Conservation (phyloP, 1,140 invertebrate genomes). For the Trachymyrmex cornetzi region DNA sequence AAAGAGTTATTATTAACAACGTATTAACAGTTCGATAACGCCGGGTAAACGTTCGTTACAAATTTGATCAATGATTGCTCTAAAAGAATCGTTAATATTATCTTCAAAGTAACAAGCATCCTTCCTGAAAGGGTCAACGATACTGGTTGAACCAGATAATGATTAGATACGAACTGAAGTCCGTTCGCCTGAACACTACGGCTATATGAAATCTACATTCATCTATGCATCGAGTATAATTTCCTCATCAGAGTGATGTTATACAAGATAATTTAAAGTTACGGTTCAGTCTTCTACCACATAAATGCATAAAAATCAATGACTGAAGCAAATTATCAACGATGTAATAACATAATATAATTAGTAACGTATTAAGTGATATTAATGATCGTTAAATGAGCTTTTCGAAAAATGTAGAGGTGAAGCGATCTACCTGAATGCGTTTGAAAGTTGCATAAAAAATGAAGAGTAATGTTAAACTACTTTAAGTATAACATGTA, state of each 20-base stretch:
- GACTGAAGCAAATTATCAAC: not conserved
- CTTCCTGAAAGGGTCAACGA: slow-evolving; percentile 49
- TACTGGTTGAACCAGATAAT: slow-evolving; percentile 43
- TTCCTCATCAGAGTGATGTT: slow-evolving; percentile 1
- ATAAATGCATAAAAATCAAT: slow-evolving; percentile 26
- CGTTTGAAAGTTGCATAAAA: not conserved
- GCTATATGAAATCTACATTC: slow-evolving; percentile 26
- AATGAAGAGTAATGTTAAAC: not conserved
- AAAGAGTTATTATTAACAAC: slow-evolving; percentile 19
- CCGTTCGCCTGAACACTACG: not conserved
- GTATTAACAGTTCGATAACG: slow-evolving; percentile 21
- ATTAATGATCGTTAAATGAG: not conserved
- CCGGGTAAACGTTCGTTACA: not conserved
- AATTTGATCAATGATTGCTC: not conserved
- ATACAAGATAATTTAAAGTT: slow-evolving; percentile 21
- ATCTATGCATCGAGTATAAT: slow-evolving; percentile 20
- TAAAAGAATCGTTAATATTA: slow-evolving; percentile 53
- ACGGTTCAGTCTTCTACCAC: not conserved
- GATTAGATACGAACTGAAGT: slow-evolving; percentile 32
- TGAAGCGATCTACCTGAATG: not conserved
- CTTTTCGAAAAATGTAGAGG: not conserved
- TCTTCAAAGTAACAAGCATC: slow-evolving; percentile 35
- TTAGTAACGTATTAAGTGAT: not conserved
- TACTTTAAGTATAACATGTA: not conserved
- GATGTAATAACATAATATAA: not conserved